phyloP scores from a whole-genome alignment of 2,113 vertebrate genomes.

The Tympanuchus pallidicinctus region DNA sequence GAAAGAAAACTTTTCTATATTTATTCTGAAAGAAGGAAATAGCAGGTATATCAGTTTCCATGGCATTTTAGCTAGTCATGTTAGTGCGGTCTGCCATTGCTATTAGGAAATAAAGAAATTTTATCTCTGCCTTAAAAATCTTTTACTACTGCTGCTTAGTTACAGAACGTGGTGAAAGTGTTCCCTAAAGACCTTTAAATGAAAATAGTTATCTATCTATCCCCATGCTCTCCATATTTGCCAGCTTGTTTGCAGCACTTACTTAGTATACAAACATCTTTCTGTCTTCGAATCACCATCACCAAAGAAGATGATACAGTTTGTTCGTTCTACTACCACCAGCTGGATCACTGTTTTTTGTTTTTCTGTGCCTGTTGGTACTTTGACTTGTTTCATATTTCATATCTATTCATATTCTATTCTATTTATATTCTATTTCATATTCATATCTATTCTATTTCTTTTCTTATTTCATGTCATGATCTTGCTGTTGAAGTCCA shows the following conservation, averaged over 20 bases:
- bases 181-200: not conserved
- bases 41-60: not conserved
- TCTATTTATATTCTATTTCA: too few relatives aligned
- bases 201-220: not conserved
- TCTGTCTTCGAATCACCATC: not conserved
- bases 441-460: not conserved
- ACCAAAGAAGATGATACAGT: not conserved
- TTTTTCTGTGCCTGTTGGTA: slow-evolving; percentile 1
- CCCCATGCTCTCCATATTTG: not conserved
- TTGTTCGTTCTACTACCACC: not conserved
- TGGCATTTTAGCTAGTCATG: not conserved
- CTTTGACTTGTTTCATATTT: not conserved
- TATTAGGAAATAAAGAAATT: not conserved
- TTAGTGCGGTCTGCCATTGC: not conserved
- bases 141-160: not conserved
- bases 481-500: not conserved
- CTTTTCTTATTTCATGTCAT: not conserved
- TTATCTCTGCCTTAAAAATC: not conserved
- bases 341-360: not conserved
- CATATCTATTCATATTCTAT: too few relatives aligned
- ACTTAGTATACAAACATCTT: not conserved
- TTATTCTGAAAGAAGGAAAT: not conserved
- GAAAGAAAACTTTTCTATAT: not conserved
- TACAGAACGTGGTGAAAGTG: not conserved
- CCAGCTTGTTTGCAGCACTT: not conserved